These are phyloP conservation scores for Drosophila insularis DNA, from an alignment of 1,140 invertebrate species.

Conservation along the genomic window DNA sequence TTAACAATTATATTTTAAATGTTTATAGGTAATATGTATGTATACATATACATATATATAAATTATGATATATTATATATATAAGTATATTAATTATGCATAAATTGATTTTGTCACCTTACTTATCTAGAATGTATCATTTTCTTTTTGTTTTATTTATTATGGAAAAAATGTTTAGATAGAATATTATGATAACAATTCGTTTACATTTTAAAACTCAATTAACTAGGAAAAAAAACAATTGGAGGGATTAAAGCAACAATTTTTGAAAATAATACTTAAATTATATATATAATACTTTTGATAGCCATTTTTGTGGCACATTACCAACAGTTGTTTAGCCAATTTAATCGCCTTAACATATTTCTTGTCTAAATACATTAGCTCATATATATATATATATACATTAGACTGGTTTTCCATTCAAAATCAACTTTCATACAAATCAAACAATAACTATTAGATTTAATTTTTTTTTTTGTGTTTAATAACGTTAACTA, in stretches of 20 bases:
- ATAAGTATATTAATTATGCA: background rate
- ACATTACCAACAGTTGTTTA: background rate
- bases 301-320: background rate
- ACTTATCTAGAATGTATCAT: background rate
- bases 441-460: no score
- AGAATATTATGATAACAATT: background rate
- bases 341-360: constrained; percentile 4
- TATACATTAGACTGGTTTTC: background rate
- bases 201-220: background rate
- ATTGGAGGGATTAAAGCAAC: background rate
- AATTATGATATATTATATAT: background rate
- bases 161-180: background rate
- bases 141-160: background rate
- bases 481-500: no score
- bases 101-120: background rate
- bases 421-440: background rate
- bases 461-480: no score
- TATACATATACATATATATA: constrained; percentile 17
- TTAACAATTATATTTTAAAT: constrained; percentile 4
- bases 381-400: background rate
- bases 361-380: background rate
- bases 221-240: no score
- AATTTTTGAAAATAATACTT: background rate
- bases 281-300: background rate
- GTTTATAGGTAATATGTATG: constrained; percentile 28